Base-by-base conservation (phyloP, 2,888 invertebrate genomes). In the Odontomyia ornata region DNA sequence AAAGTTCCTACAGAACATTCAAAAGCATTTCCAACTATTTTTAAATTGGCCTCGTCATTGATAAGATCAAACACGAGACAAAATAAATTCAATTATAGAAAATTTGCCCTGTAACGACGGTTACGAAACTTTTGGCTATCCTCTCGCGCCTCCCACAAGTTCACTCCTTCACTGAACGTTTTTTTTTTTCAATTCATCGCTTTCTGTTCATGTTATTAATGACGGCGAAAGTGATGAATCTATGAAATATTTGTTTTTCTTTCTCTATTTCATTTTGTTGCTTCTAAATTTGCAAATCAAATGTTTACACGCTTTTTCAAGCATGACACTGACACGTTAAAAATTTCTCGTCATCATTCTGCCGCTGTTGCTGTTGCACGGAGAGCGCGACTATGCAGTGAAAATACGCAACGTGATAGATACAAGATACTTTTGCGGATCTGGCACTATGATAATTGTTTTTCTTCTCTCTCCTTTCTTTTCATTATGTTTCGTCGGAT, bases 361-460 rank as follows among this genome's bases (percentile, higher is more conserved):
- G 43, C 15, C 15, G 43, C 43, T 11, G 43, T 9, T 52, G 52
- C 15, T 52, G 52, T 52, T 15, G 4, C 52, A 18, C 52, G 18
- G 52, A 18, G 43, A 15, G n/a, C n/a, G 36, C 36, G 3, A 9
- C 36, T 36, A 36, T 36, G 36, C 36, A 36, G 36, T 9, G 36
- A 36, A 36, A 36, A 36, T 9, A 36, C 36, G 36, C 36, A 36
- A 36, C 9, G 36, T 36, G 36, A 36, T 36, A 36, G 36, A 36
- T 36, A 36, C 36, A 52, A 52, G 52, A 52, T 52, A 52, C 36
- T 36, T 36, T 36, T 36, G 36, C 52, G 52, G 52, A 52, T 52
- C n/a, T 52, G n/a, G 52, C 52, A 52, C 52, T 52, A 52, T 52
- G 52, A 52, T 52, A 52, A 52, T 52, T 52, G 52, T 13, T 13